Evolutionary conservation across 2,888 invertebrate genomes (phyloP).

Genomic region (Xestoiulus laeticollis): DNA sequence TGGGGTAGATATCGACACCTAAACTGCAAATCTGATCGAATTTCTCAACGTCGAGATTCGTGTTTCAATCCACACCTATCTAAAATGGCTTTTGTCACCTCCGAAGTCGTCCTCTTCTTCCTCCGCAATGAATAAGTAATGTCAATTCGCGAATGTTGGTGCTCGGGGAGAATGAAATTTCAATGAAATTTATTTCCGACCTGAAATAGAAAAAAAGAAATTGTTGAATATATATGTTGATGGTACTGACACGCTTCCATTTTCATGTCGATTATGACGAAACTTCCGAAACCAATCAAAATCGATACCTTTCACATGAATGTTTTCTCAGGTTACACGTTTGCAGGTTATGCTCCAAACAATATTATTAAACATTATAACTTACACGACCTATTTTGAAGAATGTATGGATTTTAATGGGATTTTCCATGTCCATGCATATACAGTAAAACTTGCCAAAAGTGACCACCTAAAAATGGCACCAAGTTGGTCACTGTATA

Average conservation of each 20-base stretch:
- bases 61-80: slow-evolving; percentile 2
- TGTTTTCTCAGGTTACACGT: no score
- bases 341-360: no score
- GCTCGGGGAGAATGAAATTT: neutral
- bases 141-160: neutral
- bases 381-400: no score
- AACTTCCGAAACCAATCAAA: slow-evolving; percentile 12
- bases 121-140: slow-evolving; percentile 31
- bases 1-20: neutral
- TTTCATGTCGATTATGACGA: neutral
- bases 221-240: neutral
- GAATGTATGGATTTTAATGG: no score
- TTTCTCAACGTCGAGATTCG: neutral
- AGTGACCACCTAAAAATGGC: no score
- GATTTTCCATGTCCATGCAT: no score
- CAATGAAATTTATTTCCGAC: slow-evolving; percentile 6
- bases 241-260: neutral
- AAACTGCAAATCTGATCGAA: slow-evolving; percentile 39
- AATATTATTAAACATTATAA: no score
- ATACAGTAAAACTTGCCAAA: no score
- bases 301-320: neutral
- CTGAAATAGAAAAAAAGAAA: neutral
- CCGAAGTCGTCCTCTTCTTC: neutral
- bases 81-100: slow-evolving; percentile 21
- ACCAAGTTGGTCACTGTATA: no score